These are phyloP conservation scores for Todiramphus chloris DNA, from an alignment of 2,113 vertebrate species.

Conservation along the genomic window DNA sequence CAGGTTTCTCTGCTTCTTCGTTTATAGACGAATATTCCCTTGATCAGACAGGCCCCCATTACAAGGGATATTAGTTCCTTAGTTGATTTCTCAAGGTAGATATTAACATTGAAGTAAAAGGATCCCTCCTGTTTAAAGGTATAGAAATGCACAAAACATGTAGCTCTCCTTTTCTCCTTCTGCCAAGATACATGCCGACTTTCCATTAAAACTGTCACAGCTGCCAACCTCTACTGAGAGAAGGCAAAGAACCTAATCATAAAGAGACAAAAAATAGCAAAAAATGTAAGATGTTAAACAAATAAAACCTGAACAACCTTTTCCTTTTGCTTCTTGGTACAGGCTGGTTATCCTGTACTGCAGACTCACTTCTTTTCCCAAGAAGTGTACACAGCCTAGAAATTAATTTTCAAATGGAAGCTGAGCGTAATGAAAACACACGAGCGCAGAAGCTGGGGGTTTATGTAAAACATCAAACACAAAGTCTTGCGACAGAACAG, in stretches of 20 bases:
- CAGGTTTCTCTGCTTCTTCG: neutral
- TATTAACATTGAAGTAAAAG: neutral
- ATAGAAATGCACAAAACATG: neutral
- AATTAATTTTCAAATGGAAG: neutral
- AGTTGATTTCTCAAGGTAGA: neutral
- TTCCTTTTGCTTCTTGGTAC: neutral
- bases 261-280: neutral
- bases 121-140: neutral
- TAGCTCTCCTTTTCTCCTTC: neutral
- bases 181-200: neutral
- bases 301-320: neutral
- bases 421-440: neutral
- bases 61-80: neutral
- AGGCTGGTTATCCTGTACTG: neutral
- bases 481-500: neutral
- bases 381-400: neutral
- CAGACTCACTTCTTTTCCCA: neutral
- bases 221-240: neutral
- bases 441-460: neutral
- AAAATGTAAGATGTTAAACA: neutral
- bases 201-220: slow-evolving; percentile 43
- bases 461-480: neutral
- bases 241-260: neutral
- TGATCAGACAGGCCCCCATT: neutral
- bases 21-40: neutral